Evolutionary conservation across 2,888 invertebrate species (phyloP).

Genomic region (Podotricha telesiphe): DNA sequence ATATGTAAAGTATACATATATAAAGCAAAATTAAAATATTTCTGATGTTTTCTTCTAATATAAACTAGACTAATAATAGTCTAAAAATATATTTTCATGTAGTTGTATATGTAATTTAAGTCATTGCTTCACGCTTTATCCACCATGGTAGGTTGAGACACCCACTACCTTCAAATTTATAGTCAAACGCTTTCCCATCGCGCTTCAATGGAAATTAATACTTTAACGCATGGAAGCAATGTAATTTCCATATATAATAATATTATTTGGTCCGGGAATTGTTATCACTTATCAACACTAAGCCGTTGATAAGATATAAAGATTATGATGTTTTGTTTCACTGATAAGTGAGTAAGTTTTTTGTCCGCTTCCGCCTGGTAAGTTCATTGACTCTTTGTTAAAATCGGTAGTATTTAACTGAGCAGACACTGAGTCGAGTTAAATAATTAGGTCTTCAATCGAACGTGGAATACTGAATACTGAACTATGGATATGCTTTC

Average conservation of each 20-base stretch:
- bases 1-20: no score
- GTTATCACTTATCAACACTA: slow-evolving; percentile 10
- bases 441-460: background rate
- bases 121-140: no score
- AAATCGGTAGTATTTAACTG: background rate
- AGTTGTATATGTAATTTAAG: no score
- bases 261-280: slow-evolving; percentile 5
- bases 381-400: slow-evolving; percentile 34
- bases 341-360: slow-evolving; percentile 33
- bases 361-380: slow-evolving; percentile 31
- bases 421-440: background rate
- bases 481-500: background rate
- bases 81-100: no score
- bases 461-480: no score
- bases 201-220: no score
- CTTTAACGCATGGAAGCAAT: background rate
- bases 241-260: background rate
- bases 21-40: no score
- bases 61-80: no score
- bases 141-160: no score
- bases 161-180: no score
- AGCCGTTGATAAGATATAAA: slow-evolving; percentile 33
- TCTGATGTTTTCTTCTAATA: background rate
- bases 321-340: slow-evolving; percentile 39
- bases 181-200: no score